Percentiles rank a stretch among this genome's conserved stretches.
phyloP scores from a whole-genome alignment of 2,797 vertebrate genomes.

The Artibeus jamaicensis region DNA sequence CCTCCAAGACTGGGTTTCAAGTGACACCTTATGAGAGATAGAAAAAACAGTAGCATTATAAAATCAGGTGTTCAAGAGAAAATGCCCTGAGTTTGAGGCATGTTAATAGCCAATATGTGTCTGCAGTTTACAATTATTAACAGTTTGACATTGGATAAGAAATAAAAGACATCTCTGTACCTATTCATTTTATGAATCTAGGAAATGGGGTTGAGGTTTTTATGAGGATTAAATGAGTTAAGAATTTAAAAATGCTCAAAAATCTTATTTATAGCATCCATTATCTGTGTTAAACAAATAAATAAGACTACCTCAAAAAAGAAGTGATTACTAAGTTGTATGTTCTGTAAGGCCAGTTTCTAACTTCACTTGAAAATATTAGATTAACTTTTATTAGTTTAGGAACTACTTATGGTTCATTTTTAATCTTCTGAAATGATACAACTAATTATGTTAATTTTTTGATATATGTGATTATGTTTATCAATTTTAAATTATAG shows the following conservation, averaged over 20 bases:
- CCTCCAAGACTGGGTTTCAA: background rate
- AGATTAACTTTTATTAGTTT: background rate
- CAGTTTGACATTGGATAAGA: background rate
- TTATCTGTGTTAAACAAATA: background rate
- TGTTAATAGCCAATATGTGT: background rate
- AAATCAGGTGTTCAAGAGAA: background rate
- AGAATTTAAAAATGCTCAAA: background rate
- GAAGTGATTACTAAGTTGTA: background rate
- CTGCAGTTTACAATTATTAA: background rate
- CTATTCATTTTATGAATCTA: background rate
- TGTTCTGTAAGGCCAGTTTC: background rate
- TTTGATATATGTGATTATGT: background rate
- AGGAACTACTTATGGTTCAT: background rate
- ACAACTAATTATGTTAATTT: background rate
- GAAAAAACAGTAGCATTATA: background rate
- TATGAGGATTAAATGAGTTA: background rate
- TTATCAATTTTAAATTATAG: background rate
- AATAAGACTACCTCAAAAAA: background rate
- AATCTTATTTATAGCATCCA: background rate
- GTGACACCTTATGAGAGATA: background rate
- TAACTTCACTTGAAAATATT: background rate
- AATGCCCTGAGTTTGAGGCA: background rate
- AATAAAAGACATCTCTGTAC: background rate
- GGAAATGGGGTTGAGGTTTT: background rate
- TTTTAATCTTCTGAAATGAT: background rate